Conservation (phyloP, 2,113 vertebrate genomes). For the Larimichthys crocea region DNA sequence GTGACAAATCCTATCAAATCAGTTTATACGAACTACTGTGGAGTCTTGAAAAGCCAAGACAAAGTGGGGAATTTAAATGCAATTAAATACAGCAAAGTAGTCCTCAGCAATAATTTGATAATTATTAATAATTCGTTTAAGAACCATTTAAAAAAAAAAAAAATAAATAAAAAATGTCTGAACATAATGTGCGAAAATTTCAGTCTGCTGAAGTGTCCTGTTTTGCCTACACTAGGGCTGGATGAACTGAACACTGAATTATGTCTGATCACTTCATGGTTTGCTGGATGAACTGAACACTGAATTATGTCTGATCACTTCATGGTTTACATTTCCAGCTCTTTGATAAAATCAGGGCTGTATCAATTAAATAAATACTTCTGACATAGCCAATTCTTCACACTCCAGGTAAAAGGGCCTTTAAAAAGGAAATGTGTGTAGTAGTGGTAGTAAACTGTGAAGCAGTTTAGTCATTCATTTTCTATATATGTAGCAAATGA, state of each 20-base stretch:
- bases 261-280: not conserved
- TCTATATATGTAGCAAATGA: not conserved
- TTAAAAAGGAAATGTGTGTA: not conserved
- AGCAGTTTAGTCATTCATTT: not conserved
- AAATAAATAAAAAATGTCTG: too few relatives aligned
- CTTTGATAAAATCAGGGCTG: not conserved
- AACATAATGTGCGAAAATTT: not conserved
- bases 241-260: not conserved
- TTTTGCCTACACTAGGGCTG: not conserved
- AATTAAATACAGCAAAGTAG: not conserved
- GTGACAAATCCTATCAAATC: not conserved
- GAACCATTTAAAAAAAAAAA: too few relatives aligned
- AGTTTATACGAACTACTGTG: not conserved
- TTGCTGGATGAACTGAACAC: not conserved
- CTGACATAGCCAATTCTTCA: not conserved
- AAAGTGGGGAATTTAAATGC: not conserved
- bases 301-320: not conserved
- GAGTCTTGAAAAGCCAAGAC: not conserved
- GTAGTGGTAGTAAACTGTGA: not conserved
- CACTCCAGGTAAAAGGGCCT: not conserved
- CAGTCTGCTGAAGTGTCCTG: not conserved
- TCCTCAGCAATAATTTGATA: not conserved
- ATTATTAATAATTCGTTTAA: not conserved
- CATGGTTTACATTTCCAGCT: not conserved
- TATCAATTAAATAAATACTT: not conserved